phyloP scores from a whole-genome alignment of 1,140 invertebrate species.

The Orchesella cincta region DNA sequence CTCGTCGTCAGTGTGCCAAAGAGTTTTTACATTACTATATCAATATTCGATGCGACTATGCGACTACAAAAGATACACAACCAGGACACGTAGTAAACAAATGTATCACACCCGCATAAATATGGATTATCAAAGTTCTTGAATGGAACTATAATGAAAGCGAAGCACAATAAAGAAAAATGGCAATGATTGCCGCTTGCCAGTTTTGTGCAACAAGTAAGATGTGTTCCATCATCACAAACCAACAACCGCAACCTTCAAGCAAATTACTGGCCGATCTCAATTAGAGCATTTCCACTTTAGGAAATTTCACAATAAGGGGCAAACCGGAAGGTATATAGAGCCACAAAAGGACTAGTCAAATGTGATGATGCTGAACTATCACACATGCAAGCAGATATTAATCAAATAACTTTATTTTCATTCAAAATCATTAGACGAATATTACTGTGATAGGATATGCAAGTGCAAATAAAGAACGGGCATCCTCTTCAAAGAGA shows the following conservation, averaged over 20 bases:
- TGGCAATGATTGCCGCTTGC: too few relatives aligned
- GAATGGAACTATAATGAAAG: too few relatives aligned
- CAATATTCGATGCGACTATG: too few relatives aligned
- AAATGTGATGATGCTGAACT: neutral
- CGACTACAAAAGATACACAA: too few relatives aligned
- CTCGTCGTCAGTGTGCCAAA: too few relatives aligned
- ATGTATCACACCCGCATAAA: too few relatives aligned
- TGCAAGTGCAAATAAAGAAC: neutral
- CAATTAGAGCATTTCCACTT: slow-evolving; percentile 12
- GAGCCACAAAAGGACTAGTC: neutral
- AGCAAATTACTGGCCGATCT: neutral
- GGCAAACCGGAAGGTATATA: neutral
- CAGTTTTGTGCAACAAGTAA: neutral
- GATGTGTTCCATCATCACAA: neutral
- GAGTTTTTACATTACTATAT: too few relatives aligned
- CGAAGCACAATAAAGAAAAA: too few relatives aligned
- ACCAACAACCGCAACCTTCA: neutral
- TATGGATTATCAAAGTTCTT: too few relatives aligned
- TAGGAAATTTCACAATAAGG: slow-evolving; percentile 14
- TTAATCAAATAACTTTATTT: neutral
- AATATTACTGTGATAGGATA: neutral
- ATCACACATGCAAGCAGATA: neutral
- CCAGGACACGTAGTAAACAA: too few relatives aligned
- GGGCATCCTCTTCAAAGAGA: neutral
- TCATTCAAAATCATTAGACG: neutral